Conservation (phyloP, 1,140 invertebrate genomes). For the Drosophila chauvacae region DNA sequence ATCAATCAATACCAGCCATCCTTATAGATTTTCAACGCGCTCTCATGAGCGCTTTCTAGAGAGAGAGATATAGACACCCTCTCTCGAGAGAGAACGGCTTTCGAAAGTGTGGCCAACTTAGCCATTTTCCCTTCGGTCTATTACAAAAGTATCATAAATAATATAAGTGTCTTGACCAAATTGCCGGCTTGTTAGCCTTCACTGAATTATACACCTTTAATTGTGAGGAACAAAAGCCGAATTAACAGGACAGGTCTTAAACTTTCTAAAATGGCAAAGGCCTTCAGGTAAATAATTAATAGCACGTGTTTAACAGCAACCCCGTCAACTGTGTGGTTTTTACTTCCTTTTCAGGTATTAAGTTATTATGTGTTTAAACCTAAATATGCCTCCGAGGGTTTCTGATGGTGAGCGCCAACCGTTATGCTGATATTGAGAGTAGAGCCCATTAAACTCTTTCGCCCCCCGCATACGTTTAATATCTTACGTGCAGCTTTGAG, state of each 20-base stretch:
- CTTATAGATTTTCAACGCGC: background rate
- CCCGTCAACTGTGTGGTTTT: constrained; percentile 8
- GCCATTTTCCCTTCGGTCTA: background rate
- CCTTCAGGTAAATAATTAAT: constrained; percentile 73
- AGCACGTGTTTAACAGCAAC: constrained; percentile 1
- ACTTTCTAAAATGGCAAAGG: constrained; percentile 71
- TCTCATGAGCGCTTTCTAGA: background rate
- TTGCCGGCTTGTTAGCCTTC: constrained; percentile 66
- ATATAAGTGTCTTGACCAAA: constrained; percentile 22
- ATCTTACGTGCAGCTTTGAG: constrained; percentile 66
- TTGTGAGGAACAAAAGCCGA: constrained; percentile 6
- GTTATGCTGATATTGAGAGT: constrained; percentile 26
- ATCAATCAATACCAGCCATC: background rate
- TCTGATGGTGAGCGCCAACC: constrained; percentile 16
- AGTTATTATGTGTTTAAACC: constrained; percentile 77
- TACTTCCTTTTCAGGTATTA: constrained; percentile 43
- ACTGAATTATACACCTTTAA: constrained; percentile 62
- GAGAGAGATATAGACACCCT: background rate
- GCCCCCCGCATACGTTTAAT: constrained; percentile 40
- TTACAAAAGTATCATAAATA: constrained; percentile 3
- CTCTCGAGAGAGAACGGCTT: background rate
- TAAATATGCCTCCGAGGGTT: constrained; percentile 31
- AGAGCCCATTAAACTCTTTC: constrained; percentile 21
- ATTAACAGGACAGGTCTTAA: constrained; percentile 35
- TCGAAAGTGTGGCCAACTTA: background rate